These are phyloP conservation scores for Oophaga pumilio DNA, from an alignment of 2,113 vertebrate species.

Conservation along the genomic window DNA sequence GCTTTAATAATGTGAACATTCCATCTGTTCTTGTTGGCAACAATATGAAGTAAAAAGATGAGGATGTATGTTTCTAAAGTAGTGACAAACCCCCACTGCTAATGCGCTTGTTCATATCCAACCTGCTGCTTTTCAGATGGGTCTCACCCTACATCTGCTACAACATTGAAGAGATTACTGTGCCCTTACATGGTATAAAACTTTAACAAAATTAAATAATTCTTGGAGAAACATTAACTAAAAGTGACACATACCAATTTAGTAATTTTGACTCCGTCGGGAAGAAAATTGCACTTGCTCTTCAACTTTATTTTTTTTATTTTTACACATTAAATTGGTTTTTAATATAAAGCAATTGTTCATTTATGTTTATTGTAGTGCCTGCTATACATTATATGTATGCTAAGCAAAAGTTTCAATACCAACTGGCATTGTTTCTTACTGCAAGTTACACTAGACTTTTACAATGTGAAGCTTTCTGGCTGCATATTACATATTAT, in stretches of 20 bases:
- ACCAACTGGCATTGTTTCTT: no score
- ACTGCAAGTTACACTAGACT: no score
- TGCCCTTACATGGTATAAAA: constrained; percentile 27
- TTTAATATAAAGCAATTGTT: not conserved
- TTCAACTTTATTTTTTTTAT: not conserved
- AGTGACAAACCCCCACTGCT: constrained; percentile 46
- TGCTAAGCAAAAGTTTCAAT: no score
- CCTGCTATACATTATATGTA: not conserved
- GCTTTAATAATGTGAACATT: constrained; percentile 53
- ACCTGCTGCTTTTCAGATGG: constrained; percentile 55
- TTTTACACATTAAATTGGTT: not conserved
- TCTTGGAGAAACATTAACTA: not conserved
- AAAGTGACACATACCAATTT: constrained; percentile 1
- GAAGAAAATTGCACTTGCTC: not conserved
- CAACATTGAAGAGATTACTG: constrained; percentile 34
- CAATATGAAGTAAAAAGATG: constrained; percentile 44
- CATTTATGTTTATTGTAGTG: not conserved
- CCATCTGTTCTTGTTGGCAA: constrained; percentile 57
- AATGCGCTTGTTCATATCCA: constrained; percentile 50
- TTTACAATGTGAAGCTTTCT: no score
- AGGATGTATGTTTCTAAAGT: constrained; percentile 48
- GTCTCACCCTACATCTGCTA: constrained; percentile 55
- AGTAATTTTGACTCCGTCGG: not conserved
- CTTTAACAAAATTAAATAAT: constrained; percentile 22
- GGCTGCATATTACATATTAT: no score